Evolutionary conservation across 1,140 invertebrate species (phyloP), one percentile per base, ranked within the genome.

Genomic region (Brachionus manjavacas): DNA sequence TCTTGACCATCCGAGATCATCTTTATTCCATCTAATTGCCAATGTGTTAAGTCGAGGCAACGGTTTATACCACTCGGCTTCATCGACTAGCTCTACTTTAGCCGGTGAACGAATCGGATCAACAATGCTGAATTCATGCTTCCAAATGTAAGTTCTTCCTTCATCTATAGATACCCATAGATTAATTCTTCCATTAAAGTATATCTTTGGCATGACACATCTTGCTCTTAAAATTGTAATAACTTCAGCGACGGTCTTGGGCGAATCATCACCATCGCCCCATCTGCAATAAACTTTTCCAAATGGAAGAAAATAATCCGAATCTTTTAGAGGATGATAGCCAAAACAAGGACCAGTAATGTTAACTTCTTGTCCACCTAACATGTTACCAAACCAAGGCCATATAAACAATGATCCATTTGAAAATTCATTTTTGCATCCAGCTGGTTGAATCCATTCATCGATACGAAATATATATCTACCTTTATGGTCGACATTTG

Each of bases 391-490:
- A 88, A 94, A 95, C 88, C 96, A 94, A 0, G 96, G 95, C 0
- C 95, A 94, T 87, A 97, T 96, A 74, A 94, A 92, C 31, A 97
- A 88, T 0, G 93, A 93, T 84, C 81, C 76, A 84, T 76, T 66
- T 43, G 83, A 79, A 86, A 76, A 85, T 68, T 87, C 87, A 49
- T 89, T 87, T 80, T 91, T 91, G 87, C 96, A 97, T 41, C 93
- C 94, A 49, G 95, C 96, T 85, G 94, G 91, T 88, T 96, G 92
- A 87, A 97, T 96, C 87, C 95, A 94, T 89, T 98, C 96, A 87
- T 98, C 96, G 76, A 97, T 94, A 83, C 96, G 92, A 90, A 97
- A 98, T 86, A 96, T 94, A 86, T 96, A 96, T 85, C 96, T 91
- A 52, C 96, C 96, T 3, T 94, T 93, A 85, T 95, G 93, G 8